Evolutionary conservation across 2,113 vertebrate species (phyloP), one percentile per base, ranked within the genome.

Genomic region (Xenus cinereus): DNA sequence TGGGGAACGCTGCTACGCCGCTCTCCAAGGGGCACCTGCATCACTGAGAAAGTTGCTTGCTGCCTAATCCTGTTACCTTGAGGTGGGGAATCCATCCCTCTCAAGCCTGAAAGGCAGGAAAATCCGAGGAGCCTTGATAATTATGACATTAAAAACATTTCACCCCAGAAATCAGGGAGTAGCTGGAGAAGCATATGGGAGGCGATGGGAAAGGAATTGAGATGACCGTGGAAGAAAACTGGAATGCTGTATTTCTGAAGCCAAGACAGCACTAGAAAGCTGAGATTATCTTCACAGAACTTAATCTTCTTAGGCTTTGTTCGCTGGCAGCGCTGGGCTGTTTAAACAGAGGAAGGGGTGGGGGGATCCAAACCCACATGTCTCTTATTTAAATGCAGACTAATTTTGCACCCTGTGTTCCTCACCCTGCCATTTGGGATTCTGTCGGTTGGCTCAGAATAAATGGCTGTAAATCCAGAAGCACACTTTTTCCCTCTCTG

Each of bases 261-360:
- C 92, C 91, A 95, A 86, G 84, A 76, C 57, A 87, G 94, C 86
- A 88, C 94, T 92, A 88, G 95, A 94, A 92, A 90, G 81, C 78
- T 83, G 93, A 93, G 95, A 96, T 97, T 96, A 95, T 94, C 80
- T 78, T 97, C 83, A 74, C 75, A 80, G 59, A 95, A 74, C 39
- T 57, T 97, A 98, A 96, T 93, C 95, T 96, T 92, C 51, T 97
- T 97, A 97, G 62, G 91, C 86, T 97, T 97, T 97, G 95, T 97
- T 96, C 17, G 2, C 19, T 87, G n/a, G 86, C 85, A 96, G 75
- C 17, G 4, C 72, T 95, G 74, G 60, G 87, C 95, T 94, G 86
- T 95, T 97, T 92, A 93, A 97, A 96, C 71, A 93, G 91, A 73
- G 24, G 37, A 63, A 57, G 53, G 41, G 23, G 37, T 39, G 2